Base-by-base conservation (phyloP, 2,888 invertebrate genomes). In the Sclerodermus sp. region DNA sequence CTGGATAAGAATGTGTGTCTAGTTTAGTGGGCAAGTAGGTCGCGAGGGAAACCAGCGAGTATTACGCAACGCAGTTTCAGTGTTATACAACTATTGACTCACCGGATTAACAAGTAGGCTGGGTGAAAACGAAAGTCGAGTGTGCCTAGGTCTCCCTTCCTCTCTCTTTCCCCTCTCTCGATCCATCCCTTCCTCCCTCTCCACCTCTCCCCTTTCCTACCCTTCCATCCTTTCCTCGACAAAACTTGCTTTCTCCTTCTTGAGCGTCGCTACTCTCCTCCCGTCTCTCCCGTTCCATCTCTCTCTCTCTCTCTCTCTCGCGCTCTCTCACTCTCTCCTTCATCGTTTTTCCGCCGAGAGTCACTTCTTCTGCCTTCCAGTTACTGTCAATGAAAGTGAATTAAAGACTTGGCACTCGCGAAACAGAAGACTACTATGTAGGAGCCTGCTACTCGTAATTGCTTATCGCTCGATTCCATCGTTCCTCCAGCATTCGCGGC, bases 1-100 rank as follows among this genome's bases (percentile, higher is more conserved):
- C 53, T 64, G 76, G 73, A 75, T 75, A 75, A 76, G 74, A 76
- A 78, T 75, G 74, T 78, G 67, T 77, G 78, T 79, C 78, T 78
- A 78, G 78, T 77, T 77, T 76, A 77, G 72, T 77, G 74, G 77
- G 77, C 76, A 77, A 77, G 76, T 77, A 73, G 77, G 77, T 77
- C 77, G 76, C 70, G 69, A 71, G 76, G 72, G 74, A 74, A 76
- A 77, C 70, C 69, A 67, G 69, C 64, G 57, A 45, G 15, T 43
- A 60, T 77, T 77, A 74, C 74, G 77, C 76, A 77, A 77, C 67
- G 61, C 65, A 67, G 70, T 71, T 75, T 73, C 76, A 75, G 71
- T 70, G 75, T 77, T 77, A 77, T 77, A 77, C 77, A 77, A 77
- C 75, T 76, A 76, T 77, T 77, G 77, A 75, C 76, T 77, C 77